Evolutionary conservation across 2,797 vertebrate species (phyloP).

Genomic region (Cyprinella venusta): DNA sequence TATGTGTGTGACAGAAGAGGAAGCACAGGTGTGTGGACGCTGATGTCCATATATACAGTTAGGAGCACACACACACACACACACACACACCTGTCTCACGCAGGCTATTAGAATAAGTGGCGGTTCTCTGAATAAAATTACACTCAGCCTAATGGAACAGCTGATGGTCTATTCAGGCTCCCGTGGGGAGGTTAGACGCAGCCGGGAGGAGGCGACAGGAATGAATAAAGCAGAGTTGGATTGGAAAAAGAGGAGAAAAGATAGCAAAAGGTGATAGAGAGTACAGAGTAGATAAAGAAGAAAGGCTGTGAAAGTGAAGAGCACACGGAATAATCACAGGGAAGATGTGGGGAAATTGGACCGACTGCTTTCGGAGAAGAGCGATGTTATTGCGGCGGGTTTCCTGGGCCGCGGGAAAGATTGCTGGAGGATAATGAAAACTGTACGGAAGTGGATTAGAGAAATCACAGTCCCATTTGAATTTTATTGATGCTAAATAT

Average conservation of each 20-base stretch:
- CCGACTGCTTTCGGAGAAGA: slow-evolving; percentile 12
- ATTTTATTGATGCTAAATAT: slow-evolving; percentile 45
- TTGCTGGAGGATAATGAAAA: slow-evolving; percentile 36
- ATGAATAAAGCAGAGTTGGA: slow-evolving; percentile 25
- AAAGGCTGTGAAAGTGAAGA: background rate
- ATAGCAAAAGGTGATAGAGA: slow-evolving; percentile 36
- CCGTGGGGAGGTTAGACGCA: slow-evolving; percentile 46
- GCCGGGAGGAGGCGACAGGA: slow-evolving; percentile 6
- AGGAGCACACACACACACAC: slow-evolving; percentile 63
- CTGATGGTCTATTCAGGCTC: slow-evolving; percentile 77
- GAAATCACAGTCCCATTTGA: slow-evolving; percentile 44
- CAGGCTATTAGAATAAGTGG: slow-evolving; percentile 81
- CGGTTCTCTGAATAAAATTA: slow-evolving; percentile 81
- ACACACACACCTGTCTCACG: slow-evolving; percentile 66
- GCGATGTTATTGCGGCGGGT: slow-evolving; percentile 6
- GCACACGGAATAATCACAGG: slow-evolving; percentile 5
- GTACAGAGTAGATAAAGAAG: slow-evolving; percentile 11
- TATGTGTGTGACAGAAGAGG: slow-evolving; percentile 51
- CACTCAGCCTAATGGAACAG: slow-evolving; percentile 81
- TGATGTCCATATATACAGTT: slow-evolving; percentile 33
- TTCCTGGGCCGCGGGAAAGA: slow-evolving; percentile 15
- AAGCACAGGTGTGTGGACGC: slow-evolving; percentile 54
- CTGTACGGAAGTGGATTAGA: slow-evolving; percentile 39
- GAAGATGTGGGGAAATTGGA: slow-evolving; percentile 27
- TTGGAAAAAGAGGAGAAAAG: slow-evolving; percentile 12